Conservation (phyloP, 1,140 invertebrate genomes). For the Drosophila miranda region DNA sequence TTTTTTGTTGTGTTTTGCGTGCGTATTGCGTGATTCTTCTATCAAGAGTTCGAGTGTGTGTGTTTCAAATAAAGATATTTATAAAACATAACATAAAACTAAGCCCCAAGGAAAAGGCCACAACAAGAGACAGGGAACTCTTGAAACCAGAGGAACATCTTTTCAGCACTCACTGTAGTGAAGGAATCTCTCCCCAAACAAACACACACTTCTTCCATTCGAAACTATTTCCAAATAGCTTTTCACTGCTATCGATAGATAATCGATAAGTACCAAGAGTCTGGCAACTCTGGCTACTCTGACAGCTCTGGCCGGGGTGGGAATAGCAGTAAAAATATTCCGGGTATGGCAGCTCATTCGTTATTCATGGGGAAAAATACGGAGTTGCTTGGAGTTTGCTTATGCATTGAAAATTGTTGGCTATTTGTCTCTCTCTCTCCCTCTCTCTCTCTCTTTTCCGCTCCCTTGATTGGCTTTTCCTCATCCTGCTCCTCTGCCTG, state of each 20-base stretch:
- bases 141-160: not conserved
- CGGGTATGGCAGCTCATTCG: constrained; percentile 15
- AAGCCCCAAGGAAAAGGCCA: constrained; percentile 7
- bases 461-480: constrained; percentile 7
- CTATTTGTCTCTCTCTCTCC: not conserved
- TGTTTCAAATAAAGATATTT: constrained; percentile 9
- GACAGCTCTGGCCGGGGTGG: not conserved
- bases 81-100: constrained; percentile 32
- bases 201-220: too few relatives aligned
- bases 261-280: constrained; percentile 1
- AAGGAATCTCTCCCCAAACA: too few relatives aligned
- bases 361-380: constrained; percentile 38
- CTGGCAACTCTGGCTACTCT: constrained; percentile 7
- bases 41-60: constrained; percentile 4
- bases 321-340: constrained; percentile 25
- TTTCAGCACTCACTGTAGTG: not conserved
- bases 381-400: constrained; percentile 22
- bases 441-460: not conserved
- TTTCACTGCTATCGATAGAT: too few relatives aligned
- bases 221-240: too few relatives aligned
- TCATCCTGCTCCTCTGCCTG: not conserved
- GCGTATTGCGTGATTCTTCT: constrained; percentile 4
- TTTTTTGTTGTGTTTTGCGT: constrained; percentile 20
- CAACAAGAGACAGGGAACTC: not conserved
- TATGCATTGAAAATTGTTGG: constrained; percentile 32